Percentiles rank a stretch among this genome's conserved stretches.
phyloP scores from a whole-genome alignment of 2,888 invertebrate species.

The Heliconius hortense region DNA sequence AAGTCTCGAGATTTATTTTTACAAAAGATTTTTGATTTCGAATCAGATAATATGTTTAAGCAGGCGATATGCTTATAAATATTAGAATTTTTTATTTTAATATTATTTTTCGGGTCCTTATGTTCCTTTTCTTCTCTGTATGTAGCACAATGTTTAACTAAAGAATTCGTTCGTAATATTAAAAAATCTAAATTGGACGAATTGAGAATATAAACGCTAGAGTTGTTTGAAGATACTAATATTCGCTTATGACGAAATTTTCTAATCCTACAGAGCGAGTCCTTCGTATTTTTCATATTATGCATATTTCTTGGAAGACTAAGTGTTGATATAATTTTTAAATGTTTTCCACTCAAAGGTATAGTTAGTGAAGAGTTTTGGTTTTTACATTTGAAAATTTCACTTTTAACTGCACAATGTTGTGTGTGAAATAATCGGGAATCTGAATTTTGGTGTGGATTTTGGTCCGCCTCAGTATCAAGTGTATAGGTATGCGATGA shows the following conservation, averaged over 20 bases:
- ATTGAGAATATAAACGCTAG: constrained; percentile 44
- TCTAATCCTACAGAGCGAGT: constrained; percentile 43
- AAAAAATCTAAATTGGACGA: constrained; percentile 57
- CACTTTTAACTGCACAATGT: not conserved
- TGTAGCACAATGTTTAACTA: constrained; percentile 53
- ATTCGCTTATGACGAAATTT: constrained; percentile 49
- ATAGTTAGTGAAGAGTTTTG: constrained; percentile 49
- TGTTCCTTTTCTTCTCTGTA: constrained; percentile 38
- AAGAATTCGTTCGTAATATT: constrained; percentile 57
- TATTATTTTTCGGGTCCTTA: constrained; percentile 15
- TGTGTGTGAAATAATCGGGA: not conserved
- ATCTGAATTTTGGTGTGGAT: constrained; percentile 32
- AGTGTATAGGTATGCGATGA: constrained; percentile 60
- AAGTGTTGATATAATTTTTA: constrained; percentile 64
- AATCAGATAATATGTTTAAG: constrained; percentile 10
- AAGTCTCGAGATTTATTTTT: not conserved
- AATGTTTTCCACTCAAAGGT: constrained; percentile 54
- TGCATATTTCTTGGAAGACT: constrained; percentile 64
- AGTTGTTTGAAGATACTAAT: constrained; percentile 46
- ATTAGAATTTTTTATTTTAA: constrained; percentile 10
- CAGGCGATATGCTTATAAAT: constrained; percentile 29
- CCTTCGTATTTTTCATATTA: constrained; percentile 41
- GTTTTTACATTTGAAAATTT: not conserved
- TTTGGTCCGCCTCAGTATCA: constrained; percentile 53
- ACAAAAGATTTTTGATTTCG: constrained; percentile 2